Evolutionary conservation across 2,888 invertebrate species (phyloP).

Genomic region (Diaperis boleti): DNA sequence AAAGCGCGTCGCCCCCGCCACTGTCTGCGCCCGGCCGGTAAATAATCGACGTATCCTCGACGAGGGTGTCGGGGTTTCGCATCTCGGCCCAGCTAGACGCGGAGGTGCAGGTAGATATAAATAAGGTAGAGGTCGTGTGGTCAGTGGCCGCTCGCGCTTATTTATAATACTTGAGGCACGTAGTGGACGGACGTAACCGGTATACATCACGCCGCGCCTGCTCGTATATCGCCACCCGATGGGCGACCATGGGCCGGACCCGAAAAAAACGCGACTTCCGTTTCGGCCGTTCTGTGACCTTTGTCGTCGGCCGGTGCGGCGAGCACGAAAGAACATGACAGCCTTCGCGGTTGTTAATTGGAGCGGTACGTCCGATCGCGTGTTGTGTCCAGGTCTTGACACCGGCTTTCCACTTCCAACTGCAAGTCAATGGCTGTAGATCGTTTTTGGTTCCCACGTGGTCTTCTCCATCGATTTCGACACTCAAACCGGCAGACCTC

Average conservation of each 20-base stretch:
- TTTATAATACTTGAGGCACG: slow-evolving; percentile 42
- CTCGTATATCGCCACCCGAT: slow-evolving; percentile 19
- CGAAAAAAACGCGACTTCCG: too few species aligned
- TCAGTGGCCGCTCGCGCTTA: slow-evolving; percentile 44
- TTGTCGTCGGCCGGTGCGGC: too few species aligned
- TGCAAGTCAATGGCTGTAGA: too few species aligned
- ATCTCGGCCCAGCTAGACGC: slow-evolving; percentile 22
- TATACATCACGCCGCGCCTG: slow-evolving; percentile 36
- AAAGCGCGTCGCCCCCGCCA: slow-evolving; percentile 1
- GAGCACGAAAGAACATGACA: too few species aligned
- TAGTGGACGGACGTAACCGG: slow-evolving; percentile 40
- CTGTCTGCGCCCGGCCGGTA: slow-evolving; percentile 4
- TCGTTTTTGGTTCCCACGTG: too few species aligned
- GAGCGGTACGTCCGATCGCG: too few species aligned
- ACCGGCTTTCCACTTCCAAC: too few species aligned
- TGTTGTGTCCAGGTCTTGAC: too few species aligned
- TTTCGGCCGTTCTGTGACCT: too few species aligned
- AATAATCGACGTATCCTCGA: slow-evolving; percentile 16
- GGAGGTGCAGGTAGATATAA: slow-evolving; percentile 41
- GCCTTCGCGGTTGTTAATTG: too few species aligned
- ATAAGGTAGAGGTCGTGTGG: slow-evolving; percentile 43
- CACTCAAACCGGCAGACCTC: too few species aligned
- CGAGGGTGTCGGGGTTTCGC: slow-evolving; percentile 25
- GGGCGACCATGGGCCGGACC: slow-evolving; percentile 21
- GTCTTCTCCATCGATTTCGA: too few species aligned